A percentile compares a stretch with the other conserved stretches of the same genome.
Conservation (phyloP, 2,888 invertebrate genomes). For the Leucozona laternaria region DNA sequence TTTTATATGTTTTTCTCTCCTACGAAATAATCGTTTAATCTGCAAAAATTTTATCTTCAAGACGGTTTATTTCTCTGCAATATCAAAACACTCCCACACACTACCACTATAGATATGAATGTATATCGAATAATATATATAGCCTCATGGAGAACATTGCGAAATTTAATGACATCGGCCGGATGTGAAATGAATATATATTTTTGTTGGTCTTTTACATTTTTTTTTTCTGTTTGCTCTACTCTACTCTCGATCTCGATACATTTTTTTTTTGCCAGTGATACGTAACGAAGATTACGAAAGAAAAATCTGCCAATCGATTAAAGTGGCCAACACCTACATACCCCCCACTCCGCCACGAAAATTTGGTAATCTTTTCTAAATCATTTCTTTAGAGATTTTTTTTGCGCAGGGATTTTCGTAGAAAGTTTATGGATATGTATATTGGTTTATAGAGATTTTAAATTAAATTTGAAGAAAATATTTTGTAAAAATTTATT, state of each 20-base stretch:
- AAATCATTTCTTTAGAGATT: conserved; percentile 2
- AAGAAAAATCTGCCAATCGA: conserved; percentile 61
- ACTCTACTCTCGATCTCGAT: too few relatives aligned
- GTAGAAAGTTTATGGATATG: too few relatives aligned
- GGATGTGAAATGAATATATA: conserved; percentile 44
- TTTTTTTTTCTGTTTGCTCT: background rate
- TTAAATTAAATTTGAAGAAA: background rate
- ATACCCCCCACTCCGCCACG: background rate
- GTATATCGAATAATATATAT: too few relatives aligned
- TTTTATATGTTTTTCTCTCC: conserved; percentile 17
- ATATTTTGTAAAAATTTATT: background rate
- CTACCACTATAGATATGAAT: too few relatives aligned
- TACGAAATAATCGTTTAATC: conserved; percentile 18
- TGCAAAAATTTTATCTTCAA: conserved; percentile 31
- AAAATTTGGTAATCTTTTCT: conserved; percentile 26
- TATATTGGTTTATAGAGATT: background rate
- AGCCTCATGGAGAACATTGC: conserved; percentile 12
- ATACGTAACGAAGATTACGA: conserved; percentile 47
- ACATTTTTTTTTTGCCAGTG: background rate
- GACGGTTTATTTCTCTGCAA: conserved; percentile 5
- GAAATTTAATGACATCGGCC: conserved; percentile 51
- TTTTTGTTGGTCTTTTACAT: background rate
- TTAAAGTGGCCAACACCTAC: conserved; percentile 42
- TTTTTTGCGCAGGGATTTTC: background rate
- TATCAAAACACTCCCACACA: background rate